Percentiles rank a stretch among this genome's conserved stretches.
phyloP scores from a whole-genome alignment of 2,888 invertebrate species.

The Cephus nigrinus region DNA sequence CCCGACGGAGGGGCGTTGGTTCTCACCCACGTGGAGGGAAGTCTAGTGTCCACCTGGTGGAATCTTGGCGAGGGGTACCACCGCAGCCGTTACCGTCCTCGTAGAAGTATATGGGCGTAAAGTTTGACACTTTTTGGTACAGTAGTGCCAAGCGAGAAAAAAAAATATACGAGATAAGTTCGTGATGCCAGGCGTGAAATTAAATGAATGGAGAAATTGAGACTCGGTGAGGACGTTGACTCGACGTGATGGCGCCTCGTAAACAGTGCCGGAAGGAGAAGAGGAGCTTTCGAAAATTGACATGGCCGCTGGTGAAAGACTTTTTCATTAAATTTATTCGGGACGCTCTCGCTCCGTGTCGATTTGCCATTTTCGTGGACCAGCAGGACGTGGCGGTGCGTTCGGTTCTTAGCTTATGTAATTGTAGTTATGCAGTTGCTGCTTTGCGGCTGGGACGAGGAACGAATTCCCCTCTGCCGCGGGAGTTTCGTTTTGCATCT shows the following conservation, averaged over 20 bases:
- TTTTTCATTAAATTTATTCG: conserved; percentile 28
- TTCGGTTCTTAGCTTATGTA: neutral
- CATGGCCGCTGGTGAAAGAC: conserved; percentile 26
- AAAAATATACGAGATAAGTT: neutral
- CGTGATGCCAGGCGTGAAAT: neutral
- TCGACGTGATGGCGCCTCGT: conserved; percentile 27
- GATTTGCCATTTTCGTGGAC: neutral
- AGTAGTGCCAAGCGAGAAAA: neutral
- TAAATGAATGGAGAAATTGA: conserved; percentile 39
- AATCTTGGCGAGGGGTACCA: neutral
- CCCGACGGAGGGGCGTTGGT: conserved; percentile 18
- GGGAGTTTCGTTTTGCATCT: conserved; percentile 11
- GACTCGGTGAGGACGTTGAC: conserved; percentile 36
- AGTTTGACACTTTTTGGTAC: neutral
- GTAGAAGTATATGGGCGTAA: neutral
- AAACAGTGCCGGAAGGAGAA: conserved; percentile 24
- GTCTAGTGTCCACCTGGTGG: neutral
- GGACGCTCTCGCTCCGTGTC: neutral
- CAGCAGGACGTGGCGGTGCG: neutral
- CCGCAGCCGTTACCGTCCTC: neutral
- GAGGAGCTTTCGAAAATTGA: conserved; percentile 37
- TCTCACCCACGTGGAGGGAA: neutral
- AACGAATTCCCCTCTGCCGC: neutral
- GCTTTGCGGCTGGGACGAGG: neutral
- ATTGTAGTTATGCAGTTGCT: neutral